A percentile compares a stretch with the other conserved stretches of the same genome.
Evolutionary conservation across 1,140 invertebrate species (phyloP).

Genomic region (Zaprionus vittiger): DNA sequence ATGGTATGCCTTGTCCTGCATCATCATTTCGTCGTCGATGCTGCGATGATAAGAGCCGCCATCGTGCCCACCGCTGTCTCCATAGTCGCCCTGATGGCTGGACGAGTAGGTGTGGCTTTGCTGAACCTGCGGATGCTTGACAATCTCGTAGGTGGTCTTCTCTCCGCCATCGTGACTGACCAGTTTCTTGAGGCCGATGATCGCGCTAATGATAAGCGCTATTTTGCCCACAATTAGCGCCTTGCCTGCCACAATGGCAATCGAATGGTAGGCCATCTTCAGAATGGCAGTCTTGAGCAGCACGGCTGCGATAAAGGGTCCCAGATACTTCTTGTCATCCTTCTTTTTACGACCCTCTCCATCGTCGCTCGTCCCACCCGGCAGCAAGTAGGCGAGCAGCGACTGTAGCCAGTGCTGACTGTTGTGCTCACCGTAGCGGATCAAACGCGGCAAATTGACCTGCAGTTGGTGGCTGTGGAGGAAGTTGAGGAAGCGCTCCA

Average conservation of each 20-base stretch:
- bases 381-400: conserved; percentile 64
- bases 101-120: conserved; percentile 91
- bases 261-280: conserved; percentile 90
- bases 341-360: conserved; percentile 86
- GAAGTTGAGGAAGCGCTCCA: conserved; percentile 86
- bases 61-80: conserved; percentile 86
- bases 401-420: conserved; percentile 76
- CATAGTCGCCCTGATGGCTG: conserved; percentile 88
- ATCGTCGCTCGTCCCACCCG: conserved; percentile 35
- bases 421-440: conserved; percentile 70
- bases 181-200: conserved; percentile 91
- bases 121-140: conserved; percentile 92
- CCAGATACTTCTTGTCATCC: conserved; percentile 87
- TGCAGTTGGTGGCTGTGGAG: conserved; percentile 87
- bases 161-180: conserved; percentile 87
- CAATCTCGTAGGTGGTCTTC: conserved; percentile 93
- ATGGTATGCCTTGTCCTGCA: conserved; percentile 86
- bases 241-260: conserved; percentile 90
- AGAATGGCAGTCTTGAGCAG: conserved; percentile 89
- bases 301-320: conserved; percentile 87
- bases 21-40: conserved; percentile 86
- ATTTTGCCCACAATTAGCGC: conserved; percentile 87
- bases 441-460: conserved; percentile 85
- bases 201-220: conserved; percentile 90
- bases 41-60: conserved; percentile 87